A percentile compares a stretch with the other conserved stretches of the same genome.
Conservation (phyloP, 2,888 invertebrate species). For the Hyppa rectilinea region DNA sequence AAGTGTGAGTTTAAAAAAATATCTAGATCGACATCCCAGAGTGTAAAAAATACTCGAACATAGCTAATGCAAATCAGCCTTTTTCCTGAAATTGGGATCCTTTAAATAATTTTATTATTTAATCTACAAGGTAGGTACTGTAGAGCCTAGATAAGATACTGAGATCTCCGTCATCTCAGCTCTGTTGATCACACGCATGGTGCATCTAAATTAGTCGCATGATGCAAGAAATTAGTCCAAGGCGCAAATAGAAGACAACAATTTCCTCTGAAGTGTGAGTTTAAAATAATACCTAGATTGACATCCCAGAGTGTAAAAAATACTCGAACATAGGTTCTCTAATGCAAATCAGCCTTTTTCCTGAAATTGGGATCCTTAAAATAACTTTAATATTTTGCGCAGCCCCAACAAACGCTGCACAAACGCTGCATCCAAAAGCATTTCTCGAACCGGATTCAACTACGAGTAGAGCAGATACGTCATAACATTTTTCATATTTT, state of each 20-base stretch:
- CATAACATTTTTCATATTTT: conserved; percentile 53
- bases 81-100: neutral
- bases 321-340: neutral
- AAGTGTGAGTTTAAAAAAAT: neutral
- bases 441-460: conserved; percentile 2
- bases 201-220: no score
- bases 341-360: neutral
- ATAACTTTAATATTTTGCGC: conserved; percentile 13
- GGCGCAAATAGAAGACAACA: no score
- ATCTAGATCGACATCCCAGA: neutral
- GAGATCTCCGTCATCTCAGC: no score
- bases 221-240: no score
- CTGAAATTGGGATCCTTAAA: neutral
- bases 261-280: neutral
- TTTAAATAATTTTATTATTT: conserved; percentile 19
- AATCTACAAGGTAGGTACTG: no score
- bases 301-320: neutral
- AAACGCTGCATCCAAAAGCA: conserved; percentile 15
- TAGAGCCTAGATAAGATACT: no score
- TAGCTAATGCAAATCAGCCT: neutral
- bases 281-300: neutral
- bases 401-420: neutral
- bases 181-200: no score
- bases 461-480: conserved; percentile 27
- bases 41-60: neutral